Evolutionary conservation across 37 sponge, comb jelly and placozoan species (phyloP), one percentile per base, ranked within the genome.

Genomic region (Ianthella basta): DNA sequence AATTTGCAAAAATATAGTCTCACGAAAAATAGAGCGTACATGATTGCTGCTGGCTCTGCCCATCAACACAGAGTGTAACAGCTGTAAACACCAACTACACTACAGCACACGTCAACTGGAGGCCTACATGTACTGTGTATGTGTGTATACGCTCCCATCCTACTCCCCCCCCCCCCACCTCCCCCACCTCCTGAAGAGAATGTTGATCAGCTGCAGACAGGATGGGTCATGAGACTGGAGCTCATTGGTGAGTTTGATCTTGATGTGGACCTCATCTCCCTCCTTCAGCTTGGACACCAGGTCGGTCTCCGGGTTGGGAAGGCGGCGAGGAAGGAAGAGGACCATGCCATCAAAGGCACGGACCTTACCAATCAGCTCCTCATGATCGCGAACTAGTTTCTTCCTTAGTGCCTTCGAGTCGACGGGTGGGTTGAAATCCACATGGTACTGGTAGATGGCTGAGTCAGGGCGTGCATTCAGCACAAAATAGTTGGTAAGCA

Each of bases 381-480:
- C 86, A 30, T 90, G 92, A 15, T 87, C 82, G 44, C 83, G 68
- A 23, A 96, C 80, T 10, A 96, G 81, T 0, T 30, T 81, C 29
- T 68, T 16, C 15, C 97, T 83, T 25, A 89, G 66, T 27, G 85
- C 65, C 77, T 82, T 87, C 68, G 55, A 86, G 33, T 93, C 94
- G 0, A 96, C 41, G 0, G 72, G 89, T 23, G 97, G 97, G 35
- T 74, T 39, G 64, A 87, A 96, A 55, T 59, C 59, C 21, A 96
- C 96, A 23, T 91, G 87, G 84, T 98, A 95, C 91, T 98, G 98
- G 80, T 92, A 98, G 66, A 98, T 88, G 19, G 86, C 78, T 50
- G 79, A 41, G 57, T 89, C 81, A 20, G 92, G 91, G 33, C 83
- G 85, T 24, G 72, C 87, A 16, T 55, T 72, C 40, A 98, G 86